Evolutionary conservation across 2,113 vertebrate species (phyloP).

Genomic region (Lasiurus cinereus): DNA sequence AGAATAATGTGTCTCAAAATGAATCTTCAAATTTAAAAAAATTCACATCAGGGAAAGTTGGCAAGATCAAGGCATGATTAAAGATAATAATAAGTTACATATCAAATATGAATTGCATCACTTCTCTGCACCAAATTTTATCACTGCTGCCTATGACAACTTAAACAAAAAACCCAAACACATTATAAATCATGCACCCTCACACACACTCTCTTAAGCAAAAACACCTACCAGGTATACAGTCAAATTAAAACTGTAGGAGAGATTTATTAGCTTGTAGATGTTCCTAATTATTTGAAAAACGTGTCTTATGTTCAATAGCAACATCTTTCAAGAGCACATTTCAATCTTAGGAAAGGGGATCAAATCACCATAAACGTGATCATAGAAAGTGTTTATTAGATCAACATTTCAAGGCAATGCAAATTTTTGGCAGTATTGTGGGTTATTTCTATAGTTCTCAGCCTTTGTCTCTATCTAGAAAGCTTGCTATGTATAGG

Average conservation of each 20-base stretch:
- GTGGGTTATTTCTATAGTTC: slow-evolving; percentile 18
- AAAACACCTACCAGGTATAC: slow-evolving; percentile 78
- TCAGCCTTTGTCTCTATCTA: slow-evolving; percentile 68
- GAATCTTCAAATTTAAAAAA: slow-evolving; percentile 65
- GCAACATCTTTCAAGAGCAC: slow-evolving; percentile 75
- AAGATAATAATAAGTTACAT: slow-evolving; percentile 77
- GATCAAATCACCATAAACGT: slow-evolving; percentile 49
- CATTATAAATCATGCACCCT: slow-evolving; percentile 82
- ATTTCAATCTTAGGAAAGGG: slow-evolving; percentile 66
- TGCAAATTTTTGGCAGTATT: slow-evolving; percentile 55
- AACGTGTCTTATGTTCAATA: slow-evolving; percentile 78
- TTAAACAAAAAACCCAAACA: slow-evolving; percentile 81
- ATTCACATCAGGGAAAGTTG: slow-evolving; percentile 38
- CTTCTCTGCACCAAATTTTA: slow-evolving; percentile 84
- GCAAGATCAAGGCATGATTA: slow-evolving; percentile 81
- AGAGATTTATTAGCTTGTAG: slow-evolving; percentile 88
- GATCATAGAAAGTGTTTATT: slow-evolving; percentile 55
- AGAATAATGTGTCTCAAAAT: slow-evolving; percentile 39
- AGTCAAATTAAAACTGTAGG: slow-evolving; percentile 84
- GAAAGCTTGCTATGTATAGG: slow-evolving; percentile 56
- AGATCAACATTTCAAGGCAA: slow-evolving; percentile 39
- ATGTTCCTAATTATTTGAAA: slow-evolving; percentile 87
- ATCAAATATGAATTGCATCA: slow-evolving; percentile 73
- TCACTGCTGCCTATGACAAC: slow-evolving; percentile 74
- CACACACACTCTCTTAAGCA: slow-evolving; percentile 75